A percentile compares a stretch with the other conserved stretches of the same genome.
Evolutionary conservation across 2,888 invertebrate species (phyloP).

Genomic region (Leuctra nigra): DNA sequence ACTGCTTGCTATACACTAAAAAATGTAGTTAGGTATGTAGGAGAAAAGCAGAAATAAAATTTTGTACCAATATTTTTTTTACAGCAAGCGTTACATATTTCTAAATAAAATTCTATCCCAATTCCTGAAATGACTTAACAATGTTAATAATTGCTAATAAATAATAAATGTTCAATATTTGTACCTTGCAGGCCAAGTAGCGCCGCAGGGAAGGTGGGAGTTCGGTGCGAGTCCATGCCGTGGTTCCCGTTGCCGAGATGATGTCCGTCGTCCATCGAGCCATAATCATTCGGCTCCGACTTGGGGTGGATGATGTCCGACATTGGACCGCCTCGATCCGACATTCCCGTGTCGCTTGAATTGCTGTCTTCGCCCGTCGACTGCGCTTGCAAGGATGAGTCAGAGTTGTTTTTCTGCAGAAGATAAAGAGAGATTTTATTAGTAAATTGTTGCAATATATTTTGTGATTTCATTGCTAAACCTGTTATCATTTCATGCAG

Average conservation of each 20-base stretch:
- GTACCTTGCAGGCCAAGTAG: conserved; percentile 77
- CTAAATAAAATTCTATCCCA: too few relatives aligned
- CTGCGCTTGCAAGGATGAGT: conserved; percentile 54
- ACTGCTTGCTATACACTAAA: too few relatives aligned
- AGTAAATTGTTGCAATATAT: too few relatives aligned
- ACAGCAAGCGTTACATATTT: too few relatives aligned
- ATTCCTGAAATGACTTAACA: too few relatives aligned
- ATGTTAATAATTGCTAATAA: too few relatives aligned
- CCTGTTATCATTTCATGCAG: too few relatives aligned
- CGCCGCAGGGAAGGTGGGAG: conserved; percentile 71
- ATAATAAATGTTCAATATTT: too few relatives aligned
- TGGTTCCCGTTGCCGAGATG: conserved; percentile 47
- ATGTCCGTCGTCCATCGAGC: conserved; percentile 52
- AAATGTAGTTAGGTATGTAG: too few relatives aligned
- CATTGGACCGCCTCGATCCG: conserved; percentile 43
- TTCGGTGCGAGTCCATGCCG: conserved; percentile 57
- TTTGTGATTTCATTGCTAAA: too few relatives aligned
- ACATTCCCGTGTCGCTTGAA: conserved; percentile 75
- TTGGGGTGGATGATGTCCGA: conserved; percentile 57
- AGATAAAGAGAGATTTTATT: not conserved
- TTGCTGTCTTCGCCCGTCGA: conserved; percentile 77
- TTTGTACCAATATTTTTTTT: too few relatives aligned
- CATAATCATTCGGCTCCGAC: conserved; percentile 65
- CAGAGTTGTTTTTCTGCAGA: conserved; percentile 45
- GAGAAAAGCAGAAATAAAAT: too few relatives aligned